These are phyloP conservation scores for Pyrochroa serraticornis DNA, from an alignment of 2,888 invertebrate species.

Conservation along the genomic window DNA sequence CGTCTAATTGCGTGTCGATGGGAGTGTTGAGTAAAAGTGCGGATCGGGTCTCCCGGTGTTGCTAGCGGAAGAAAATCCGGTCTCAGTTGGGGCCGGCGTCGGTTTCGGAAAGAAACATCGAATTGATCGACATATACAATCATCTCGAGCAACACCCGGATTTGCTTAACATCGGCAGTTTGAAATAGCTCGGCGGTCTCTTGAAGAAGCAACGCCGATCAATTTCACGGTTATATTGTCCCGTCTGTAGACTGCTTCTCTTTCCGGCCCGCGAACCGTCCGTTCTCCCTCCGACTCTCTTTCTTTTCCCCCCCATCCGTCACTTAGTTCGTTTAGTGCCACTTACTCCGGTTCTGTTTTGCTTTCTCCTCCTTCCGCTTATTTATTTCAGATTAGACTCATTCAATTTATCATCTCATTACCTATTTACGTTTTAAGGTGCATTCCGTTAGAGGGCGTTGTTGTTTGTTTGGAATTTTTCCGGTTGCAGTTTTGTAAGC, in stretches of 20 bases:
- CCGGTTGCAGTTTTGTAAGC: not conserved
- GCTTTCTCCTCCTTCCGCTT: constrained; percentile 56
- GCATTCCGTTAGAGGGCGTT: not conserved
- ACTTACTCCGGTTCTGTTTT: constrained; percentile 55
- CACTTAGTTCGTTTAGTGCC: constrained; percentile 57
- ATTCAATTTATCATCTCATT: constrained; percentile 60
- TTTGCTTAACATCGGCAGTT: constrained; percentile 55
- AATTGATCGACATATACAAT: constrained; percentile 47
- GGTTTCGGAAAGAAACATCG: constrained; percentile 38
- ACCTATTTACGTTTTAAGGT: constrained; percentile 47
- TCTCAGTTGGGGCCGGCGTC: too few relatives aligned
- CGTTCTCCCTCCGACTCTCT: constrained; percentile 32
- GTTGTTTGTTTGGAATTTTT: too few relatives aligned
- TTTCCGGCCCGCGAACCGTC: constrained; percentile 26
- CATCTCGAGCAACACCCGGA: constrained; percentile 47
- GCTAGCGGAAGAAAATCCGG: too few relatives aligned
- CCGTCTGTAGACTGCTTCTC: constrained; percentile 42
- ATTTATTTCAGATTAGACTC: constrained; percentile 59
- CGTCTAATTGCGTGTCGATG: too few relatives aligned
- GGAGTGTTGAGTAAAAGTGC: too few relatives aligned
- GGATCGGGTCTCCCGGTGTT: too few relatives aligned
- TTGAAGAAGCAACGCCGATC: constrained; percentile 52
- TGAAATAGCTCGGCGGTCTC: constrained; percentile 50
- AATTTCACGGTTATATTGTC: constrained; percentile 59
- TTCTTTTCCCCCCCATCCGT: constrained; percentile 51